phyloP scores from a whole-genome alignment of 2,113 vertebrate genomes.

The Epinephelus lanceolatus region DNA sequence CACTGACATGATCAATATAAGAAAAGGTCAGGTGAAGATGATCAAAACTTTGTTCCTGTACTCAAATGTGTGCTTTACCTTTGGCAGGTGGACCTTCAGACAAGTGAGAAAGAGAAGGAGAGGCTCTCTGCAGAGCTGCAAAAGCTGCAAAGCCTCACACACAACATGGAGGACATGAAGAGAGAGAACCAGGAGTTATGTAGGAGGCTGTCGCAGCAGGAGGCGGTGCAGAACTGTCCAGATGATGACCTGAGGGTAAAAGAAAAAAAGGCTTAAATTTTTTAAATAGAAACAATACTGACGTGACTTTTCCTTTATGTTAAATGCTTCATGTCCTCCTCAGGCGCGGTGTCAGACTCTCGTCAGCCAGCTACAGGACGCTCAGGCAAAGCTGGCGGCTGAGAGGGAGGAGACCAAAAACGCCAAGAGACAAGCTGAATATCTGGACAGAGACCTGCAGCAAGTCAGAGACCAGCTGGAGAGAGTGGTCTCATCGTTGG shows the following conservation, averaged over 20 bases:
- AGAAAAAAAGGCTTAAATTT: not conserved
- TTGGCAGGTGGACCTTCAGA: conserved; percentile 81
- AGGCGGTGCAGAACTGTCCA: conserved; percentile 8
- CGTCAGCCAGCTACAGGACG: conserved; percentile 61
- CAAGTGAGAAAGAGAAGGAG: conserved; percentile 74
- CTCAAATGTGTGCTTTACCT: not conserved
- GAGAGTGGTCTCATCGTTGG: accelerated
- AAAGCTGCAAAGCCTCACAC: conserved; percentile 25
- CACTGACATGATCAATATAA: not conserved
- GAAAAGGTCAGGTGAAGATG: not conserved
- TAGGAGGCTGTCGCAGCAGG: conserved; percentile 51
- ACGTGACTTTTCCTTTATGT: not conserved
- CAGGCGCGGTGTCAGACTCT: conserved; percentile 66
- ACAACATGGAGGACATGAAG: conserved; percentile 50
- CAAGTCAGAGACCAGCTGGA: conserved; percentile 45
- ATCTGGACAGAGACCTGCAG: conserved; percentile 39
- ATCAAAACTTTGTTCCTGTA: not conserved
- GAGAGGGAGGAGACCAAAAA: conserved; percentile 51
- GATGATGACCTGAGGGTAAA: conserved; percentile 59
- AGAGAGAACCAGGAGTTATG: conserved; percentile 63
- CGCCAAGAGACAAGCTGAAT: not conserved
- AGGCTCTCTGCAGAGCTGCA: conserved; percentile 66
- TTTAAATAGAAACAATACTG: not conserved
- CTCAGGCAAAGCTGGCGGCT: conserved; percentile 35
- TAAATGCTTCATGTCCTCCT: not conserved